Evolutionary conservation across 2,113 vertebrate genomes (phyloP).

Genomic region (Morphnarchus princeps): DNA sequence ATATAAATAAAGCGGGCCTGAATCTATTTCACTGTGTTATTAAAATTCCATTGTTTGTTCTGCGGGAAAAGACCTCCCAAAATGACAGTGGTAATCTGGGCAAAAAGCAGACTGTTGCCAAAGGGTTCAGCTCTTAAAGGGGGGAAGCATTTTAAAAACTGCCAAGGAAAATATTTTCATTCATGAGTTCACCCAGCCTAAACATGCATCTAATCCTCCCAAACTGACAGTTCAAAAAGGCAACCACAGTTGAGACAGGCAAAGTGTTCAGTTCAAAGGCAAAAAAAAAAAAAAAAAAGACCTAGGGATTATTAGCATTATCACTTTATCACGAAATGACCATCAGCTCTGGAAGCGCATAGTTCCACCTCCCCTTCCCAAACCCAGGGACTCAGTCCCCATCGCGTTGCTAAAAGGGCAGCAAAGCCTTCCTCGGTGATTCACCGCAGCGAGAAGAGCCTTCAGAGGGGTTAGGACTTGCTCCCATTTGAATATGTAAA

Average conservation of each 20-base stretch:
- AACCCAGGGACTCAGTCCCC: not conserved
- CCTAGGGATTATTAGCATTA: constrained; percentile 64
- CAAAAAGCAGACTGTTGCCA: constrained; percentile 59
- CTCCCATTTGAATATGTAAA: not conserved
- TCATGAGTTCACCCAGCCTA: constrained; percentile 84
- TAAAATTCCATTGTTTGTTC: constrained; percentile 70
- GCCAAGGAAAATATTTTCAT: constrained; percentile 84
- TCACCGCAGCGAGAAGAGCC: fast-evolving
- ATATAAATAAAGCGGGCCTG: constrained; percentile 20
- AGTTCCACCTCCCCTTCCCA: constrained; percentile 37
- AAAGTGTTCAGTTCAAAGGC: constrained; percentile 73
- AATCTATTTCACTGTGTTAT: constrained; percentile 48
- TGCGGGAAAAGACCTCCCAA: constrained; percentile 57
- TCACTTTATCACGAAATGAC: constrained; percentile 69
- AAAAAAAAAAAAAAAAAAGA: constrained; percentile 11
- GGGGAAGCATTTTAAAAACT: constrained; percentile 68
- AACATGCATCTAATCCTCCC: constrained; percentile 81
- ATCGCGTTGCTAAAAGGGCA: not conserved
- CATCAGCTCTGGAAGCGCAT: constrained; percentile 43
- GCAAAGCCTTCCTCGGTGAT: not conserved
- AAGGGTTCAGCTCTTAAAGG: constrained; percentile 53
- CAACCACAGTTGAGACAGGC: constrained; percentile 65
- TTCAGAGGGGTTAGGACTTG: not conserved
- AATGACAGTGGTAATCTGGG: constrained; percentile 68
- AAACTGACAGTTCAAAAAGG: constrained; percentile 80